Percentiles rank a stretch among this genome's conserved stretches.
These are phyloP conservation scores for Sicus ferrugineus DNA, from an alignment of 2,888 invertebrate genomes.

Conservation along the genomic window DNA sequence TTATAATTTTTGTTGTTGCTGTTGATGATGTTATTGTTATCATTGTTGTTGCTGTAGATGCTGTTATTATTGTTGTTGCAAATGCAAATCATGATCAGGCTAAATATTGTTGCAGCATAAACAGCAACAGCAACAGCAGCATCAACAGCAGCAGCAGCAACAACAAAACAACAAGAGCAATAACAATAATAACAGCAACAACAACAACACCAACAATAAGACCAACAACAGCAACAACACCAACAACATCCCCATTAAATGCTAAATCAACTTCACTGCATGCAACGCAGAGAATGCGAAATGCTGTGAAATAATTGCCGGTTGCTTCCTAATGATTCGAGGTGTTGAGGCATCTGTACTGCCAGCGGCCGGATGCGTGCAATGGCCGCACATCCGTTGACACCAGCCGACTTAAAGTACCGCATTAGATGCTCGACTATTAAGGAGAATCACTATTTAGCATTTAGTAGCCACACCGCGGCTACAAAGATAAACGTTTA, in stretches of 20 bases:
- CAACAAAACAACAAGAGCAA: not conserved
- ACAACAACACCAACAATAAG: not conserved
- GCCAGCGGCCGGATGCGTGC: not conserved
- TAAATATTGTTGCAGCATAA: slow-evolving; percentile 1
- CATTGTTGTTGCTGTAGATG: slow-evolving; percentile 8
- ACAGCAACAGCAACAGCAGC: not conserved
- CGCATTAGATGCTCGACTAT: too few species aligned
- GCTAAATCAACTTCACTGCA: not conserved
- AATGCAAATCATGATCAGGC: slow-evolving; percentile 36
- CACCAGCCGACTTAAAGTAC: too few species aligned
- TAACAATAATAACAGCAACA: not conserved
- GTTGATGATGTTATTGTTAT: slow-evolving; percentile 28
- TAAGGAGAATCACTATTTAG: too few species aligned
- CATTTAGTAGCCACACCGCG: too few species aligned
- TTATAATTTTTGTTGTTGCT: slow-evolving; percentile 34
- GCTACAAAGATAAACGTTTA: too few species aligned
- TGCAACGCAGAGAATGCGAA: not conserved
- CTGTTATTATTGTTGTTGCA: slow-evolving; percentile 31
- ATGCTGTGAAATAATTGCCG: slow-evolving; percentile 3
- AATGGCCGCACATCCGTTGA: not conserved
- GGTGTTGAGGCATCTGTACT: not conserved
- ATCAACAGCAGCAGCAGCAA: not conserved
- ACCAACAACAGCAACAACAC: slow-evolving; percentile 4
- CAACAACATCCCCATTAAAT: slow-evolving; percentile 1
- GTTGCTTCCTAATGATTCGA: not conserved